Base-by-base conservation (phyloP, 2,888 invertebrate genomes). In the Melieria picta region DNA sequence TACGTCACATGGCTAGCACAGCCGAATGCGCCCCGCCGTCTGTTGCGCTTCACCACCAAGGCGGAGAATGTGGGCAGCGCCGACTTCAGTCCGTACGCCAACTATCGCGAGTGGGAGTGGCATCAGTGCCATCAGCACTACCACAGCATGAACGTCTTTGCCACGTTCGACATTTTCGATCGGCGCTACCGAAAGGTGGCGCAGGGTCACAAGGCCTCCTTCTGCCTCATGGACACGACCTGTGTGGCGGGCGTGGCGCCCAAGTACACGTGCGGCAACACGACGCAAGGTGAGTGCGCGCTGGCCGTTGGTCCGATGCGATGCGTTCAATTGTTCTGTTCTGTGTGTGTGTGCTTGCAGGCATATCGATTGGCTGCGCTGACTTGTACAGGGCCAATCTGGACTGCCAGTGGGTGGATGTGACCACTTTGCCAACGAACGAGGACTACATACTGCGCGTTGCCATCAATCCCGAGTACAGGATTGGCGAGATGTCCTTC, bases 401-500 rank as follows among this genome's bases (percentile, higher is more conserved):
- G 43, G 84, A 84, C 74, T 84, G 84, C 47, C 84, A 84, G 72
- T 84, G 84, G 84, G 84, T 84, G 48, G 84, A 84, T 78, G 83
- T 84, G 0, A 84, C 84, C 58, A 79, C 77, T 16, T 76, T 84
- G 60, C 81, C 83, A 3, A 13, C 75, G 0, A 82, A 83, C 71
- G 66, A 68, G 3, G 64, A 70, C 0, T 84, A 84, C 13, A 81
- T 82, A 61, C 75, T 84, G 9, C 80, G 83, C 4, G 80, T 84
- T 10, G 83, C 82, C 4, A 75, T 84, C 0, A 84, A 84, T 79
- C 84, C 84, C 4, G 79, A 83, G 58, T 83, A 83, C 60, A 79
- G 75, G 75, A 74, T 84, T n/a, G 80, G 83, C 10, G 84, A 84
- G 74, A 78, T 77, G 4, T 77, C 80, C 10, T 84, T 78, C 58